Base-by-base conservation (phyloP, 2,888 invertebrate genomes). In the Sussaba pulchella region DNA sequence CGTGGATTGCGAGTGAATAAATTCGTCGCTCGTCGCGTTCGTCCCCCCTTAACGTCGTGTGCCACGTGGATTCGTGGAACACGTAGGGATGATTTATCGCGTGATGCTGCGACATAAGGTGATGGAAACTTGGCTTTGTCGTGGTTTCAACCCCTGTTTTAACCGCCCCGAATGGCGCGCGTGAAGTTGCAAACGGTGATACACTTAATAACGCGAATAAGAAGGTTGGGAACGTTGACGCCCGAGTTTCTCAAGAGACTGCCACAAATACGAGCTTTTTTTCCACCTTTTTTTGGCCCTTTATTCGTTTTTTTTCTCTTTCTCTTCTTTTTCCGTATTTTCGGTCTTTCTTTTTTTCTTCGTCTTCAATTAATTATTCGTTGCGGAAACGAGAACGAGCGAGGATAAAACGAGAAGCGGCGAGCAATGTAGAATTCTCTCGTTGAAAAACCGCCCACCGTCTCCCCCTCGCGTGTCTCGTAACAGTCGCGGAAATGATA, bases 401-500 rank as follows among this genome's bases (percentile, higher is more conserved):
- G n/a, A n/a, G n/a, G n/a, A n/a, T n/a, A n/a, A n/a, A n/a, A n/a
- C n/a, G n/a, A n/a, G n/a, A n/a, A n/a, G n/a, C n/a, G n/a, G n/a
- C n/a, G n/a, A n/a, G n/a, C n/a, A n/a, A n/a, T n/a, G n/a, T n/a
- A n/a, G n/a, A n/a, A n/a, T 36, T 57, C 31, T 36, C 17, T 10
- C 21, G 4, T 54, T 26, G 52, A 21, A 54, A 54, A 45, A 12
- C 17, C 36, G 26, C 26, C 39, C 14, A 24, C 39, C 17, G 14
- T 57, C 6, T 54, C 43, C 59, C 79, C 59, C 79, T 81, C 81
- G 81, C 81, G 81, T 81, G 81, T 57, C 69, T 67, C 63, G 73
- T 64, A 77, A 81, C 81, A 77, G 77, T 77, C 77, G 69, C 77
- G 77, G 77, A 81, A 77, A 81, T 77, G 72, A 81, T 81, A 81